Evolutionary conservation across 1,140 invertebrate species (phyloP).

Genomic region (Dysdera silvatica): DNA sequence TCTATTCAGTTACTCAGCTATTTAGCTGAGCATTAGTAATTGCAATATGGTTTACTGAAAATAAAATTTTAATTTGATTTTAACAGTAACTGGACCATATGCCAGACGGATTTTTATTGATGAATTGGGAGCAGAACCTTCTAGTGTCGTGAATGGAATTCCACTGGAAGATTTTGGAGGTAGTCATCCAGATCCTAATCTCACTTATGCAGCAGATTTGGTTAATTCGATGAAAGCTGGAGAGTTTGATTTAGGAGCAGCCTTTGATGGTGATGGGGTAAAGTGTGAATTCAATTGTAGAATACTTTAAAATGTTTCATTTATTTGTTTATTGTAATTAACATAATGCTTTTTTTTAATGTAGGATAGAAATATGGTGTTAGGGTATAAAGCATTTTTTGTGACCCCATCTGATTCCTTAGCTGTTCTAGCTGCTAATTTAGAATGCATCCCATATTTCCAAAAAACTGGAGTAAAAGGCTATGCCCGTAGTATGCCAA

Average conservation of each 20-base stretch:
- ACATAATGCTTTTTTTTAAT: too few relatives aligned
- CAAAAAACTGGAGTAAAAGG: constrained; percentile 74
- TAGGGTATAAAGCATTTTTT: constrained; percentile 94
- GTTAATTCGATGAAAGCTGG: constrained; percentile 68
- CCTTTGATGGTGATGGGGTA: constrained; percentile 97
- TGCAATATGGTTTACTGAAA: too few relatives aligned
- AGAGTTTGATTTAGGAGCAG: constrained; percentile 87
- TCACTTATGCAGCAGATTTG: constrained; percentile 87
- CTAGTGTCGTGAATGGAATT: constrained; percentile 59
- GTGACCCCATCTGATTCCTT: constrained; percentile 95
- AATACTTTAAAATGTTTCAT: not conserved
- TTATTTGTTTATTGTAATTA: too few relatives aligned
- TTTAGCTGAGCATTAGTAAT: too few relatives aligned
- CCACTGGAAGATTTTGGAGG: constrained; percentile 93
- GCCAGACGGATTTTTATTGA: constrained; percentile 79
- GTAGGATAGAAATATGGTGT: constrained; percentile 97
- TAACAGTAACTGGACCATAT: constrained; percentile 97
- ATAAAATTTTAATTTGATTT: too few relatives aligned
- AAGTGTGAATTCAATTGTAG: not conserved
- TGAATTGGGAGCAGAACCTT: constrained; percentile 65
- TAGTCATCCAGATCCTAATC: constrained; percentile 95
- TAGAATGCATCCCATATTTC: constrained; percentile 92
- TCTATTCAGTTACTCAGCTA: too few relatives aligned
- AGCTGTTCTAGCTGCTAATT: constrained; percentile 86
- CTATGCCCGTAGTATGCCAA: constrained; percentile 96